A percentile compares a stretch with the other conserved stretches of the same genome.
phyloP scores from a whole-genome alignment of 2,797 vertebrate genomes.

The Syngnathus rostellatus region DNA sequence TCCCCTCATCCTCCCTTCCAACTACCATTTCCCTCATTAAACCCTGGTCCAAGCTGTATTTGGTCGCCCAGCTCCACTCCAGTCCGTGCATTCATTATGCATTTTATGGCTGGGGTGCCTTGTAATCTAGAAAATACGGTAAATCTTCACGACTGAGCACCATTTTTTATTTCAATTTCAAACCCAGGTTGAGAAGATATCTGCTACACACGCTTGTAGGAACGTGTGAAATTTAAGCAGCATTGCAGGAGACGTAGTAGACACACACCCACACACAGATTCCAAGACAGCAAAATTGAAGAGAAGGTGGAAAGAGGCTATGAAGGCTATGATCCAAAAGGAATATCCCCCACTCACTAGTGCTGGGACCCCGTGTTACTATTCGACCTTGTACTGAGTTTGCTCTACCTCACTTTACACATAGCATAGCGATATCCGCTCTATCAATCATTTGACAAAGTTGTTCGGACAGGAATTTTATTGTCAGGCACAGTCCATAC shows the following conservation, averaged over 20 bases:
- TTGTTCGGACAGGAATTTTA: slow-evolving; percentile 24
- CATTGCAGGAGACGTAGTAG: slow-evolving; percentile 16
- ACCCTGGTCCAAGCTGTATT: no score
- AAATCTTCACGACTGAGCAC: slow-evolving; percentile 33
- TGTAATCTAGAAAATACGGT: no score
- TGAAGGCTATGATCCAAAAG: neutral
- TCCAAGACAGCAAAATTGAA: neutral
- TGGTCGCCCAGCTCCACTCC: no score
- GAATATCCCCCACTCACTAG: slow-evolving; percentile 7
- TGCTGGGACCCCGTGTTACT: no score
- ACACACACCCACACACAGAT: slow-evolving; percentile 11
- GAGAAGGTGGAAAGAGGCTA: neutral
- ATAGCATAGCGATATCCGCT: slow-evolving; percentile 1
- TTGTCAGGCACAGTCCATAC: slow-evolving; percentile 12
- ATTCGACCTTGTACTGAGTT: neutral
- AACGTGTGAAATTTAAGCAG: slow-evolving; percentile 1
- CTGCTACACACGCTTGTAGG: neutral
- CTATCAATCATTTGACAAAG: slow-evolving; percentile 22
- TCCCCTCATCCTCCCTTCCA: no score
- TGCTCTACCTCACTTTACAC: neutral
- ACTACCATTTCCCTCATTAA: no score
- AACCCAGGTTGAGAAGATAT: slow-evolving; percentile 12
- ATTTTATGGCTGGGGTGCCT: no score
- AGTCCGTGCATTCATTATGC: no score
- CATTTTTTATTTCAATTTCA: slow-evolving; percentile 23